These are phyloP conservation scores for Puffinus mauretanicus DNA, from an alignment of 2,113 vertebrate genomes.

Conservation along the genomic window DNA sequence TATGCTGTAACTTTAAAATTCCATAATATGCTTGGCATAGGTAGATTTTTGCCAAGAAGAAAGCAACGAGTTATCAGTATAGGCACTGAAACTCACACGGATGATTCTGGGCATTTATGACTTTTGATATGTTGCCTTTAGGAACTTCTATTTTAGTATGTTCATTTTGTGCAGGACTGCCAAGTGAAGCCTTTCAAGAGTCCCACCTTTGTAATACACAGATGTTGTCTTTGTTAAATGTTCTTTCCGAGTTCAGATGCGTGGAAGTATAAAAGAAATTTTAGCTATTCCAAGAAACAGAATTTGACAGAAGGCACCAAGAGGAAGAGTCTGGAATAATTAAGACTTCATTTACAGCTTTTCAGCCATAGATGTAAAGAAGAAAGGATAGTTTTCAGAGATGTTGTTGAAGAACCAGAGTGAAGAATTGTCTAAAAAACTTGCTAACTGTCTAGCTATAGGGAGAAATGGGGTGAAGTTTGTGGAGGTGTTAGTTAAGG, in stretches of 20 bases:
- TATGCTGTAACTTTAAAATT: slow-evolving; percentile 4
- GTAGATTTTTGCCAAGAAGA: slow-evolving; percentile 23
- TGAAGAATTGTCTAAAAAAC: neutral
- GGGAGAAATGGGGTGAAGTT: neutral
- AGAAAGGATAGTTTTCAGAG: slow-evolving; percentile 13
- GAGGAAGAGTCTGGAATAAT: slow-evolving; percentile 16
- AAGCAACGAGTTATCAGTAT: neutral
- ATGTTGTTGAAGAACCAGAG: neutral
- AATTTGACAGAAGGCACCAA: slow-evolving; percentile 35
- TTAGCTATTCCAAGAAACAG: slow-evolving; percentile 42
- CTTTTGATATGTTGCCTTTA: slow-evolving; percentile 28
- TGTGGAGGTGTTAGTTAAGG: neutral
- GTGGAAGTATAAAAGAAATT: slow-evolving; percentile 38
- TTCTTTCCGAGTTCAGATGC: slow-evolving; percentile 37
- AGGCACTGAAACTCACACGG: neutral
- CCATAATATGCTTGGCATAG: neutral
- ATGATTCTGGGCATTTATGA: slow-evolving; percentile 33
- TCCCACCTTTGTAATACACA: slow-evolving; percentile 46
- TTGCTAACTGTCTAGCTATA: neutral
- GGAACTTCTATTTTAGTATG: slow-evolving; percentile 37
- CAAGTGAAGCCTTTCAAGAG: slow-evolving; percentile 50
- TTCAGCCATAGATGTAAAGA: neutral
- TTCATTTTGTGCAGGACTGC: slow-evolving; percentile 41
- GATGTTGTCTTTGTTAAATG: slow-evolving; percentile 57
- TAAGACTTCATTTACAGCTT: slow-evolving; percentile 25